A percentile compares a stretch with the other conserved stretches of the same genome.
Conservation (phyloP, 1,140 invertebrate genomes). For the Rhagoletis pomonella region DNA sequence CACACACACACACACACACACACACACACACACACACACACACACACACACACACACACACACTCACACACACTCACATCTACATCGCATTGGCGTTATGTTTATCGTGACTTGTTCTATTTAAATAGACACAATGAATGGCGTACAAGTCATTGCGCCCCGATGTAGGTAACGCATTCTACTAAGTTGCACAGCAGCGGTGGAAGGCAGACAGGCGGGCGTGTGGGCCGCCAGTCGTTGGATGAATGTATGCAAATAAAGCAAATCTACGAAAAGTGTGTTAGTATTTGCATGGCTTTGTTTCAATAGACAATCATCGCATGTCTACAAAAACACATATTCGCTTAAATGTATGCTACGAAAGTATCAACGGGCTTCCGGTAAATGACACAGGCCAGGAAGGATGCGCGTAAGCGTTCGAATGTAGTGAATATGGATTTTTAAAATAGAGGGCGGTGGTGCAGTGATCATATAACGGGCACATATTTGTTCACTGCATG, state of each 20-base stretch:
- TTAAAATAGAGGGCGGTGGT: too few relatives aligned
- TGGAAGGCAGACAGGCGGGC: background rate
- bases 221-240: background rate
- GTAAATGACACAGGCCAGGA: conserved; percentile 4
- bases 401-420: conserved; percentile 31
- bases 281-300: conserved; percentile 51
- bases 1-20: background rate
- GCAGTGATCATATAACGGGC: too few relatives aligned
- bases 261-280: conserved; percentile 8
- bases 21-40: background rate
- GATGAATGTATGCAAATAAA: background rate
- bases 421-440: background rate
- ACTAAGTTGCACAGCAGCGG: background rate
- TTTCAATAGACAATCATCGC: background rate
- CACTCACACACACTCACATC: background rate
- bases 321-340: background rate
- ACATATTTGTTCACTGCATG: background rate
- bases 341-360: conserved; percentile 1
- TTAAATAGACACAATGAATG: conserved; percentile 50
- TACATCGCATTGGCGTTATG: conserved; percentile 2
- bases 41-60: background rate
- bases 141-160: conserved; percentile 40
- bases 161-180: conserved; percentile 24
- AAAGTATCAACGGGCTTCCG: conserved; percentile 18
- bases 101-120: conserved; percentile 46